Percentiles rank a stretch among this genome's conserved stretches.
Evolutionary conservation across 2,113 vertebrate species (phyloP).

Genomic region (Cinclus cinclus): DNA sequence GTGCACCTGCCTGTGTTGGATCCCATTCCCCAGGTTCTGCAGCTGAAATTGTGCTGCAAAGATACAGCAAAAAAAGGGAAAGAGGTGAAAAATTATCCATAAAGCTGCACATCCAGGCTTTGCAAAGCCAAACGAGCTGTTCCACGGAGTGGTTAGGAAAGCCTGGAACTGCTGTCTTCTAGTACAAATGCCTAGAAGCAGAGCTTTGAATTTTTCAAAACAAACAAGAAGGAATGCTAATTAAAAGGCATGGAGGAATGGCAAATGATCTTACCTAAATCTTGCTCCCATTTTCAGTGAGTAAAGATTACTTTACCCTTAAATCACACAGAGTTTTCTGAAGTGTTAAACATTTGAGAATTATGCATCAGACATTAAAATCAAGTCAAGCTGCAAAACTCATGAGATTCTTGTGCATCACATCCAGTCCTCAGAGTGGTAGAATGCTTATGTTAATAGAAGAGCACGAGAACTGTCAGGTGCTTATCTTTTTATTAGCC

Average conservation of each 20-base stretch:
- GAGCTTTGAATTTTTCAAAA: not conserved
- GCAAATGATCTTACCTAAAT: not conserved
- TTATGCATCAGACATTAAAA: not conserved
- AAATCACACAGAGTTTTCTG: not conserved
- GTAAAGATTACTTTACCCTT: not conserved
- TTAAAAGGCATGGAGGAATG: not conserved
- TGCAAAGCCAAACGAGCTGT: not conserved
- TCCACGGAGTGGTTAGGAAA: not conserved
- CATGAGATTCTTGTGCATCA: not conserved
- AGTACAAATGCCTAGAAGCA: not conserved
- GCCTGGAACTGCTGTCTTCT: not conserved
- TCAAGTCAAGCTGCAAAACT: not conserved
- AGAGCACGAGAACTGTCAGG: not conserved
- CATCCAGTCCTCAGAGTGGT: not conserved
- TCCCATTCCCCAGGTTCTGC: not conserved
- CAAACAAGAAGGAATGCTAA: not conserved
- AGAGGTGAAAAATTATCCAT: not conserved
- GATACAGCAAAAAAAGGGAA: not conserved
- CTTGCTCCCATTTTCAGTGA: not conserved
- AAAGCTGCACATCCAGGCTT: not conserved
- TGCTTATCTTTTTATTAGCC: not conserved
- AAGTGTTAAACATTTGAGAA: not conserved
- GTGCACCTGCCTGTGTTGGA: not conserved
- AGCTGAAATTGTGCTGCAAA: not conserved
- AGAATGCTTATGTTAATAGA: not conserved